Percentiles rank a stretch among this genome's conserved stretches.
Evolutionary conservation across 2,797 vertebrate genomes (phyloP).

Genomic region (Chromobotia macracanthus): DNA sequence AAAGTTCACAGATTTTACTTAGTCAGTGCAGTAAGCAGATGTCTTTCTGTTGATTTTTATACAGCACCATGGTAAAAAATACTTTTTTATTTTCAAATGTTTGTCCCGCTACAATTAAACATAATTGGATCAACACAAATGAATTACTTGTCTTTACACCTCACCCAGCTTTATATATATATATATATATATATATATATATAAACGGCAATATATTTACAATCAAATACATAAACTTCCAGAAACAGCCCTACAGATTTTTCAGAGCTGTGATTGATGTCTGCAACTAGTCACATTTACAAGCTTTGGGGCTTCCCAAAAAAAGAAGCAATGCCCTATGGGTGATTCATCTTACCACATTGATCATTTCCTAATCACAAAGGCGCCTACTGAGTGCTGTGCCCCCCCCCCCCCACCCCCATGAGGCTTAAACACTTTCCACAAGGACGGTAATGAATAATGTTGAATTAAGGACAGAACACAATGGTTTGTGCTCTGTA

Average conservation of each 20-base stretch:
- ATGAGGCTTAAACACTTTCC: slow-evolving; percentile 19
- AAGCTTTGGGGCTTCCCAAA: slow-evolving; percentile 56
- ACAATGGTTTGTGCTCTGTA: neutral
- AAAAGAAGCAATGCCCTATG: slow-evolving; percentile 70
- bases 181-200: too few relatives aligned
- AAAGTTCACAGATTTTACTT: too few relatives aligned
- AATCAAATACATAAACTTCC: neutral
- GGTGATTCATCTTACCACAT: slow-evolving; percentile 65
- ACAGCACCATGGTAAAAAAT: too few relatives aligned
- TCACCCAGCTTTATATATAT: too few relatives aligned
- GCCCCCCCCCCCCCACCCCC: neutral
- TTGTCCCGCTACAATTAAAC: too few relatives aligned
- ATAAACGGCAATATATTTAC: neutral
- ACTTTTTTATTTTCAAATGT: too few relatives aligned
- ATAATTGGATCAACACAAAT: too few relatives aligned
- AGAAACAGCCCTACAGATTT: slow-evolving; percentile 3
- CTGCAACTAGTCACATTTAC: slow-evolving; percentile 62
- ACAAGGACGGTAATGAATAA: slow-evolving; percentile 11
- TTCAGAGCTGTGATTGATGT: slow-evolving; percentile 61
- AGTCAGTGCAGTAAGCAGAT: too few relatives aligned
- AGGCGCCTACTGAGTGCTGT: slow-evolving; percentile 8
- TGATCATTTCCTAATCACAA: slow-evolving; percentile 73
- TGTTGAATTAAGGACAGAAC: slow-evolving; percentile 7
- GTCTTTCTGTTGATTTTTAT: too few relatives aligned
- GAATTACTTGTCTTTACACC: too few relatives aligned